Percentiles rank a stretch among this genome's conserved stretches.
phyloP scores from a whole-genome alignment of 1,140 invertebrate species.

The Lysiphlebus fabarum region DNA sequence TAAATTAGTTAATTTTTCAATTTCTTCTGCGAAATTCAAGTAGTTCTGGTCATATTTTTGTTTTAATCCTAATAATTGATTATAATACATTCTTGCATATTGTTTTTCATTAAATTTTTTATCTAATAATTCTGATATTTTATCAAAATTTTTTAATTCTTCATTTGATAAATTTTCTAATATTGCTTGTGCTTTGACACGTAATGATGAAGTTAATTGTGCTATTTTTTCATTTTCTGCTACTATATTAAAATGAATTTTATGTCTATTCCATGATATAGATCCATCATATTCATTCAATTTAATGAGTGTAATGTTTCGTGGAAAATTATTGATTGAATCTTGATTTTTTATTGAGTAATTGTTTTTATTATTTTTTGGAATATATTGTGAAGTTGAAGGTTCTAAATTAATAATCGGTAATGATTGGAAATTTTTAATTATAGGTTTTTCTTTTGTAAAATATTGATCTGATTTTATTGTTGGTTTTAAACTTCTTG shows the following conservation, averaged over 20 bases:
- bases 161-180: neutral
- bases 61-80: constrained; percentile 3
- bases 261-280: neutral
- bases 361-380: too few relatives aligned
- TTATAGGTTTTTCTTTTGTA: too few relatives aligned
- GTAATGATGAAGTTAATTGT: neutral
- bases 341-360: too few relatives aligned
- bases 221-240: neutral
- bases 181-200: neutral
- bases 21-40: constrained; percentile 4
- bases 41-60: neutral
- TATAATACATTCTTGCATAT: neutral
- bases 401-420: too few relatives aligned
- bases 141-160: constrained; percentile 1
- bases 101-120: constrained; percentile 2
- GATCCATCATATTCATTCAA: neutral
- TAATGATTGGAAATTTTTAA: too few relatives aligned
- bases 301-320: neutral
- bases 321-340: too few relatives aligned
- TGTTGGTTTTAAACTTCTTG: too few relatives aligned
- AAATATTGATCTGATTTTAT: too few relatives aligned
- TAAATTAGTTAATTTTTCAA: neutral
- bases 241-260: neutral
- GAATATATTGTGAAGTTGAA: too few relatives aligned
- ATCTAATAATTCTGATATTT: neutral